These are phyloP conservation scores for Anolis sagrei DNA, from an alignment of 2,113 vertebrate genomes.

Conservation along the genomic window DNA sequence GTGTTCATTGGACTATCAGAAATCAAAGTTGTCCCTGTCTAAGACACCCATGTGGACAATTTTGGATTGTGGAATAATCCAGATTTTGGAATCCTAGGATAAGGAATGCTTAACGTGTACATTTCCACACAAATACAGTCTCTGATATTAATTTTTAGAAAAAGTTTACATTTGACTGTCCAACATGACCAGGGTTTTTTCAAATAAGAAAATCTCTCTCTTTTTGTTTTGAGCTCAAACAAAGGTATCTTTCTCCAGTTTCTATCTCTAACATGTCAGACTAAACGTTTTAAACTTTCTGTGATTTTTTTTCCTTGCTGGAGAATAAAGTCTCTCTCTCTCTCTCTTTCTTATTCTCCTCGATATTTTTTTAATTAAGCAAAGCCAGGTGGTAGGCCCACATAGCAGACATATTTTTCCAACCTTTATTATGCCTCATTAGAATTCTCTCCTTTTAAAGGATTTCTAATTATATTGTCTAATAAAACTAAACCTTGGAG, in stretches of 20 bases:
- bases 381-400: conserved; percentile 66
- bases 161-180: conserved; percentile 39
- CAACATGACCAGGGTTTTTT: background rate
- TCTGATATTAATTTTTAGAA: background rate
- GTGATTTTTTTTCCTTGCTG: background rate
- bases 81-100: no score
- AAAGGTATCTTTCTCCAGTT: conserved; percentile 9
- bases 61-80: no score
- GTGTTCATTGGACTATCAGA: no score
- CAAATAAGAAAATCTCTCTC: conserved; percentile 49
- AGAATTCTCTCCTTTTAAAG: conserved; percentile 74
- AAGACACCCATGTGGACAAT: no score
- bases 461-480: conserved; percentile 83
- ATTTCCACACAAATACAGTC: conserved; percentile 25
- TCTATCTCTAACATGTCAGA: conserved; percentile 31
- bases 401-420: conserved; percentile 67
- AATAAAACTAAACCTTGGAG: conserved; percentile 80
- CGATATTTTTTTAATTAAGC: conserved; percentile 52
- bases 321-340: conserved; percentile 39
- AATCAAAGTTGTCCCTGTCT: no score
- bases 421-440: conserved; percentile 72
- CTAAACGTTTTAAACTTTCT: conserved; percentile 59
- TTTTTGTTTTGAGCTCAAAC: conserved; percentile 17
- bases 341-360: background rate
- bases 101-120: background rate